Evolutionary conservation across 2,797 vertebrate genomes (phyloP).

Genomic region (Xenops minutus): DNA sequence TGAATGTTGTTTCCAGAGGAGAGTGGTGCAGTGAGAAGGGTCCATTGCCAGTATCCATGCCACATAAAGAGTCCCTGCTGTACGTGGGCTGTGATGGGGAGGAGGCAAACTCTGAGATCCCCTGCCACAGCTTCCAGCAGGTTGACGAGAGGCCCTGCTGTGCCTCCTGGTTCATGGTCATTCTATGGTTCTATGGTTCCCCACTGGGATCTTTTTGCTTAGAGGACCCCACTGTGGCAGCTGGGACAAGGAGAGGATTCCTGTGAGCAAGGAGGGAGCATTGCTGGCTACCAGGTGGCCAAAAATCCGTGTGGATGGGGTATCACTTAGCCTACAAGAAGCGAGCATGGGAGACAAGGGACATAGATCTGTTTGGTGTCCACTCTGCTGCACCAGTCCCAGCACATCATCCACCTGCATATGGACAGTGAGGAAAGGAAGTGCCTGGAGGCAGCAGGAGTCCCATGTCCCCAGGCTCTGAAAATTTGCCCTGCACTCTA

Average conservation of each 20-base stretch:
- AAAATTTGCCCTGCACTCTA: neutral
- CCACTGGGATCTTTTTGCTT: slow-evolving; percentile 79
- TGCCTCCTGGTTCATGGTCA: slow-evolving; percentile 74
- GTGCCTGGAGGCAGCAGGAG: neutral
- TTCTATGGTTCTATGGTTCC: slow-evolving; percentile 74
- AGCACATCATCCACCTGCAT: slow-evolving; percentile 80
- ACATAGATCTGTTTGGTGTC: slow-evolving; percentile 82
- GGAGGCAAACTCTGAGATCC: slow-evolving; percentile 83
- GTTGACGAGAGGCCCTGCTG: neutral
- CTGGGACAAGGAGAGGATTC: slow-evolving; percentile 40
- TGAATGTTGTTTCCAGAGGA: neutral
- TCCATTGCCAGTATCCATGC: slow-evolving; percentile 67
- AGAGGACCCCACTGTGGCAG: slow-evolving; percentile 31
- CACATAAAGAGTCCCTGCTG: slow-evolving; percentile 77
- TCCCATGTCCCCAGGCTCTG: neutral
- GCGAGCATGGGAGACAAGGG: slow-evolving; percentile 80
- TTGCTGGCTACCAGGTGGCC: slow-evolving; percentile 53
- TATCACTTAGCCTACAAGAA: slow-evolving; percentile 72
- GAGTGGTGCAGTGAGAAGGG: neutral
- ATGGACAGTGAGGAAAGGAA: slow-evolving; percentile 74
- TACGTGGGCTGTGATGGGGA: slow-evolving; percentile 82
- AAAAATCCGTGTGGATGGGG: slow-evolving; percentile 39
- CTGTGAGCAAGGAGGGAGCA: slow-evolving; percentile 75
- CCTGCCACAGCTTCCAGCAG: slow-evolving; percentile 48
- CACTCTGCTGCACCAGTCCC: slow-evolving; percentile 71